phyloP scores from a whole-genome alignment of 2,113 vertebrate genomes.

The Isurus oxyrinchus region DNA sequence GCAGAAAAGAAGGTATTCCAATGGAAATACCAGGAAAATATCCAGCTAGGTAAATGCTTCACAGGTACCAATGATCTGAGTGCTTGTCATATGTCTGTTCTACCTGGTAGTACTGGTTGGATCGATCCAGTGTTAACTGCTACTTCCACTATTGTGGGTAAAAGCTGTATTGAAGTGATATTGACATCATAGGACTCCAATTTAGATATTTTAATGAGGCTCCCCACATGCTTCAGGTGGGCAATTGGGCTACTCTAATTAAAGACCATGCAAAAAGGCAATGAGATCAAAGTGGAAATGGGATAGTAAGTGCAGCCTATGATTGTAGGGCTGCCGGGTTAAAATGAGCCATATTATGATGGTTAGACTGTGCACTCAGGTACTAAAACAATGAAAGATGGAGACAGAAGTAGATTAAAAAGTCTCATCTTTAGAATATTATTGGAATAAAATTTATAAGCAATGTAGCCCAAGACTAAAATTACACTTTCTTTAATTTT shows the following conservation, averaged over 20 bases:
- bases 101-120: too few relatives aligned
- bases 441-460: not conserved
- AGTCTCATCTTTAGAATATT: not conserved
- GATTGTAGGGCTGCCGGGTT: not conserved
- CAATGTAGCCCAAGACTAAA: not conserved
- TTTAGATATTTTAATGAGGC: not conserved
- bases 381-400: not conserved
- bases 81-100: not conserved
- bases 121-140: too few relatives aligned
- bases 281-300: too few relatives aligned
- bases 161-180: not conserved
- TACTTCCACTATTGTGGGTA: not conserved
- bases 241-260: too few relatives aligned
- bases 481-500: not conserved
- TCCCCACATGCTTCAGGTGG: too few relatives aligned
- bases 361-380: not conserved
- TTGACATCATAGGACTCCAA: not conserved
- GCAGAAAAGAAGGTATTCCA: not conserved
- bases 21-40: not conserved
- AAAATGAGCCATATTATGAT: not conserved
- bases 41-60: not conserved
- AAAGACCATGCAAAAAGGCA: too few relatives aligned
- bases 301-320: not conserved
- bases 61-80: not conserved
- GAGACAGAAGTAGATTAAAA: too few relatives aligned